A percentile compares a stretch with the other conserved stretches of the same genome.
phyloP scores from a whole-genome alignment of 2,113 vertebrate genomes.

The Phocoena phocoena region DNA sequence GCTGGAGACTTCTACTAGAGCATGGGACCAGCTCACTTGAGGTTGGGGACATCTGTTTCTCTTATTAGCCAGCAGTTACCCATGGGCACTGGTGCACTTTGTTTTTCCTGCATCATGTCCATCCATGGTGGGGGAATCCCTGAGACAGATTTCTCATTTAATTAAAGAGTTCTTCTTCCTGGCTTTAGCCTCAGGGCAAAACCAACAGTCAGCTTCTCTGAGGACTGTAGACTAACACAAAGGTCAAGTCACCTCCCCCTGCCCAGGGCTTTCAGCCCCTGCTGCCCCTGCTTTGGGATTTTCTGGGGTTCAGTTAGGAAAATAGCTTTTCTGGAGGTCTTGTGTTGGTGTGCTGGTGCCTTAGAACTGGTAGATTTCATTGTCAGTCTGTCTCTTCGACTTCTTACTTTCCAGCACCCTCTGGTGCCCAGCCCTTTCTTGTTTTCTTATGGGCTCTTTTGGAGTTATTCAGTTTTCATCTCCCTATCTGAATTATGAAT shows the following conservation, averaged over 20 bases:
- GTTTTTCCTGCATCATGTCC: neutral
- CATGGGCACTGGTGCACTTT: neutral
- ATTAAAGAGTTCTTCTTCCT: neutral
- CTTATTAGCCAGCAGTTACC: neutral
- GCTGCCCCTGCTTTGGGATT: neutral
- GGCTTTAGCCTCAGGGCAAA: neutral
- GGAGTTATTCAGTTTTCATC: neutral
- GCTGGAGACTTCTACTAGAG: neutral
- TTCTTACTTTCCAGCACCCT: neutral
- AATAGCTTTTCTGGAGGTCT: neutral
- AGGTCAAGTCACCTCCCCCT: neutral
- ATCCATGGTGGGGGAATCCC: neutral
- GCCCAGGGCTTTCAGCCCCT: neutral
- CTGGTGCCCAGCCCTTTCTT: neutral
- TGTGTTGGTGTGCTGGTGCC: neutral
- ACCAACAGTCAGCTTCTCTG: neutral
- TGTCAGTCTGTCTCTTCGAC: neutral
- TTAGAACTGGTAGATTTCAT: neutral
- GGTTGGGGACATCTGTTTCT: neutral
- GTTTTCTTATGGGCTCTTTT: neutral
- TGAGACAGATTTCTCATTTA: neutral
- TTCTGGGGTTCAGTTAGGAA: neutral
- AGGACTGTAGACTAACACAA: neutral
- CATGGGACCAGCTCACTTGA: neutral
- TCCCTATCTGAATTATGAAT: neutral